Evolutionary conservation across 1,140 invertebrate species (phyloP).

Genomic region (Scaptomyza hsui): DNA sequence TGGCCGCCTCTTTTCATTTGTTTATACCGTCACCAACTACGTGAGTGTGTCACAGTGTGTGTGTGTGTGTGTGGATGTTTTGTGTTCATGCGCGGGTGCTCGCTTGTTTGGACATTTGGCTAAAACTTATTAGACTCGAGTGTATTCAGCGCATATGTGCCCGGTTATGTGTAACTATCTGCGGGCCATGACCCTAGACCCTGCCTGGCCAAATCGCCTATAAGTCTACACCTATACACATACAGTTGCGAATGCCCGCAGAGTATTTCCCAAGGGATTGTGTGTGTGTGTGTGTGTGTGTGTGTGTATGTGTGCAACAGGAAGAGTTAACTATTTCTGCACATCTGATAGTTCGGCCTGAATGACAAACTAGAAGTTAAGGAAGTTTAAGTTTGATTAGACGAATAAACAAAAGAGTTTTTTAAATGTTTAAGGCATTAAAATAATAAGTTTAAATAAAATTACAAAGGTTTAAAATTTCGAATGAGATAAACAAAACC

Average conservation of each 20-base stretch:
- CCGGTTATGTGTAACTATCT: constrained; percentile 62
- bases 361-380: not conserved
- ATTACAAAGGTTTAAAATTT: too few relatives aligned
- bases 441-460: too few relatives aligned
- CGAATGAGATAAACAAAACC: too few relatives aligned
- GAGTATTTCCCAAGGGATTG: constrained; percentile 11
- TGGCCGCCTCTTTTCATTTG: constrained; percentile 64
- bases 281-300: too few relatives aligned
- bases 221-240: constrained; percentile 27
- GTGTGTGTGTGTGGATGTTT: constrained; percentile 32
- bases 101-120: constrained; percentile 70
- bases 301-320: not conserved
- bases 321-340: not conserved
- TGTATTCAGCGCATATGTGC: constrained; percentile 74
- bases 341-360: not conserved
- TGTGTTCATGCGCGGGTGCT: constrained; percentile 23
- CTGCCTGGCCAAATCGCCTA: not conserved
- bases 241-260: constrained; percentile 55
- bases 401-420: too few relatives aligned
- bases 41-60: constrained; percentile 35
- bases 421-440: too few relatives aligned
- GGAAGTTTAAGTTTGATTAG: not conserved
- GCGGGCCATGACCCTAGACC: constrained; percentile 33
- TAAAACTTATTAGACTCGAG: constrained; percentile 80
- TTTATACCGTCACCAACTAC: constrained; percentile 45